Conservation (phyloP, 2,797 vertebrate species). For the Phalloptychus januarius region DNA sequence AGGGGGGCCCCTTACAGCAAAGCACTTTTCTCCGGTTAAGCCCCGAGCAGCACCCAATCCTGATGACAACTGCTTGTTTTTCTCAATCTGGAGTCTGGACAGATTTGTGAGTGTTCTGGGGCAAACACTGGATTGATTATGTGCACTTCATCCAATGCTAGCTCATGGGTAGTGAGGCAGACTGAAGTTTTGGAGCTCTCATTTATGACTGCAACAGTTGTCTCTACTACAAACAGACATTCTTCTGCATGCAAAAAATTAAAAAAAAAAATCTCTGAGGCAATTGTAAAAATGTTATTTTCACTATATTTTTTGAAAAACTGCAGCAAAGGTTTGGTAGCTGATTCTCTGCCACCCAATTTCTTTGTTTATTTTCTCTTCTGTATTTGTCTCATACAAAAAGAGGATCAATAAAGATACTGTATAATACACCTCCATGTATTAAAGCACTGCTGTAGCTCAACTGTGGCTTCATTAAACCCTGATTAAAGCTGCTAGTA, state of each 20-base stretch:
- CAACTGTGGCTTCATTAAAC: slow-evolving; percentile 23
- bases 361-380: slow-evolving; percentile 53
- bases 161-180: slow-evolving; percentile 36
- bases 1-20: slow-evolving; percentile 40
- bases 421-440: background rate
- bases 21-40: slow-evolving; percentile 56
- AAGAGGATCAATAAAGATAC: slow-evolving; percentile 38
- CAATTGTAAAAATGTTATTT: slow-evolving; percentile 13
- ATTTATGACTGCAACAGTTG: slow-evolving; percentile 8
- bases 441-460: slow-evolving; percentile 6
- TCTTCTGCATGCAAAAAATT: background rate
- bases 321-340: slow-evolving; percentile 40
- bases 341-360: slow-evolving; percentile 39
- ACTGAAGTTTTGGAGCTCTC: slow-evolving; percentile 25
- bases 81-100: slow-evolving; percentile 43
- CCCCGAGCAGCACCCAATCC: slow-evolving; percentile 27
- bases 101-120: slow-evolving; percentile 52
- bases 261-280: background rate
- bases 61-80: slow-evolving; percentile 61
- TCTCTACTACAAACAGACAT: slow-evolving; percentile 19
- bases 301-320: slow-evolving; percentile 31
- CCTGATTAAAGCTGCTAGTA: slow-evolving; percentile 20
- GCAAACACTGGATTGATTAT: slow-evolving; percentile 58
- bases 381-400: slow-evolving; percentile 53
- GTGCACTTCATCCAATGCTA: slow-evolving; percentile 46